Evolutionary conservation across 1,140 invertebrate species (phyloP).

Genomic region (Neodiprion pinetum): DNA sequence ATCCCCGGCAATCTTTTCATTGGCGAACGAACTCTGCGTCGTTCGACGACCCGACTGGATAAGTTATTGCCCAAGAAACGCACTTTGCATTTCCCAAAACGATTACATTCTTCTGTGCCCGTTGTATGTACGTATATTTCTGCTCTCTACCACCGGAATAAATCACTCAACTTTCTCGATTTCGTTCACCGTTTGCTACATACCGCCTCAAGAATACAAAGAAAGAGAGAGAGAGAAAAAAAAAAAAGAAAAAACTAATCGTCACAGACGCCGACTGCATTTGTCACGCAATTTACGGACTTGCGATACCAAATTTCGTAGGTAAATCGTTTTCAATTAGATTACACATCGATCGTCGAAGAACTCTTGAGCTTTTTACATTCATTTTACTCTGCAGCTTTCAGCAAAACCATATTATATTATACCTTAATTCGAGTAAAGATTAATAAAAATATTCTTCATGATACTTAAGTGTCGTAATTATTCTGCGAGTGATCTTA

Average conservation of each 20-base stretch:
- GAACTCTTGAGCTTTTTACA: too few species aligned
- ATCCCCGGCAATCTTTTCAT: constrained; percentile 35
- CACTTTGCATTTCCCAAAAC: constrained; percentile 43
- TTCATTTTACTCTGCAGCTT: too few species aligned
- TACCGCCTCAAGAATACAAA: constrained; percentile 3
- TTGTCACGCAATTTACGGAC: background rate
- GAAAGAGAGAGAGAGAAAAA: background rate
- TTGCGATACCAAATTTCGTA: too few species aligned
- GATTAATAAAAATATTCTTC: too few species aligned
- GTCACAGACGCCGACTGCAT: constrained; percentile 16
- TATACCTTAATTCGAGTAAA: too few species aligned
- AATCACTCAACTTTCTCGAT: constrained; percentile 31
- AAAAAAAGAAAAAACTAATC: constrained; percentile 16
- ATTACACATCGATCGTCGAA: too few species aligned
- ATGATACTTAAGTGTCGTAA: too few species aligned
- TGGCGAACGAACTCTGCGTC: constrained; percentile 18
- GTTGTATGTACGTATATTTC: background rate
- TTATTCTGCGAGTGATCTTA: too few species aligned
- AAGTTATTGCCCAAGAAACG: constrained; percentile 43
- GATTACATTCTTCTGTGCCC: background rate
- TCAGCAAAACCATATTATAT: too few species aligned
- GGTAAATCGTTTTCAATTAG: too few species aligned
- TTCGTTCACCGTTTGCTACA: background rate
- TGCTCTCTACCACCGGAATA: constrained; percentile 31
- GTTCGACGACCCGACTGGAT: constrained; percentile 25